Percentiles rank a stretch among this genome's conserved stretches.
Conservation (phyloP, 2,113 vertebrate genomes). For the Grammomys dolichurus region DNA sequence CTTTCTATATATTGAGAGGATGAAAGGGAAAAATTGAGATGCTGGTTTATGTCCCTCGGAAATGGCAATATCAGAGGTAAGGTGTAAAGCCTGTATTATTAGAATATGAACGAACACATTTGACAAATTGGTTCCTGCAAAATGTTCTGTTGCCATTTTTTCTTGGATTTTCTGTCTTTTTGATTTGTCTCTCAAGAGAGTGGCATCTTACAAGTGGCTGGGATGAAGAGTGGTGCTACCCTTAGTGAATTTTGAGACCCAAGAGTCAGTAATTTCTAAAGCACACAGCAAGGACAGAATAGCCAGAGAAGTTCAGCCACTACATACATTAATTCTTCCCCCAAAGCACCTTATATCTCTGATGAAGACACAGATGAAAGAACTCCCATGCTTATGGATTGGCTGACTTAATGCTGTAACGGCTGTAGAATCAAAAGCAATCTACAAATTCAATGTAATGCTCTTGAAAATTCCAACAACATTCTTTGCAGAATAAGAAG, state of each 20-base stretch:
- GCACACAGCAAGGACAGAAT: neutral
- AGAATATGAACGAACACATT: neutral
- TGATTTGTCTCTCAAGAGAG: conserved; percentile 1
- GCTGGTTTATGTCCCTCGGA: neutral
- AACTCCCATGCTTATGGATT: neutral
- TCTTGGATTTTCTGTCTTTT: neutral
- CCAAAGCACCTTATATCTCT: neutral
- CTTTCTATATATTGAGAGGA: neutral
- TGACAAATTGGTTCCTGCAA: neutral
- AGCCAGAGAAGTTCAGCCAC: neutral
- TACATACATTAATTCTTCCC: neutral
- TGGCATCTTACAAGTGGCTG: neutral
- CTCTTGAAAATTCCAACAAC: neutral
- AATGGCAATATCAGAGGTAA: neutral
- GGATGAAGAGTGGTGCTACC: neutral
- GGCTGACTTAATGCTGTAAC: neutral
- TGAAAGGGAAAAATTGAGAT: neutral
- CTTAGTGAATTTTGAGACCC: conserved; percentile 5
- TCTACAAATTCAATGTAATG: neutral
- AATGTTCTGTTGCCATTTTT: neutral
- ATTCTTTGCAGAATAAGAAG: neutral
- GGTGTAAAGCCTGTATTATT: neutral
- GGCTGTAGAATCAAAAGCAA: neutral
- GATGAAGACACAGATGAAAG: neutral
- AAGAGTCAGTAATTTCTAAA: neutral